Conservation (phyloP, 2,113 vertebrate species). For the Sakesphorus luctuosus region DNA sequence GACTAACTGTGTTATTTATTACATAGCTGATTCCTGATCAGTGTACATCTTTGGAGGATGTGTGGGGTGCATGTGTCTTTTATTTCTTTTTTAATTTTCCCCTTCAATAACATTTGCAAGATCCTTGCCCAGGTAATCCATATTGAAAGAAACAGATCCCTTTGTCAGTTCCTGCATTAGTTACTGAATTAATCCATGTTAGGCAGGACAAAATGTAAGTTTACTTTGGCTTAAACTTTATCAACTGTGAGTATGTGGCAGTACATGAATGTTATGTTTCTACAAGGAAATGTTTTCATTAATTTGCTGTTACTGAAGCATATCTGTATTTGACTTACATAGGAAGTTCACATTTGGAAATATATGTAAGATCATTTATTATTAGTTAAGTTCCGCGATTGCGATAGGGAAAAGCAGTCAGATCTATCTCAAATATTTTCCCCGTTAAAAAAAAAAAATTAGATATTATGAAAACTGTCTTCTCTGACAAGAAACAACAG, state of each 20-base stretch:
- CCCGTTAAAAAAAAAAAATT: neutral
- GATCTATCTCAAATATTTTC: neutral
- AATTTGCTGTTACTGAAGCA: neutral
- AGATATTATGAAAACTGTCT: neutral
- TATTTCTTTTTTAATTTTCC: fast-evolving
- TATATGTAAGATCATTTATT: neutral
- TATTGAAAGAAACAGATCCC: neutral
- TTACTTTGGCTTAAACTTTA: slow-evolving; percentile 1
- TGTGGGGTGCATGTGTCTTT: neutral
- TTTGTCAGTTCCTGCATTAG: neutral
- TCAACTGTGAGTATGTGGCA: neutral
- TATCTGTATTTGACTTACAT: neutral
- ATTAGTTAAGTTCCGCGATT: neutral
- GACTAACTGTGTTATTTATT: neutral
- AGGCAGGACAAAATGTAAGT: neutral
- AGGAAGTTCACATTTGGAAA: neutral
- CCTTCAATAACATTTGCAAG: neutral
- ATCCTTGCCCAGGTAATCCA: neutral
- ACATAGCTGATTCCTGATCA: neutral
- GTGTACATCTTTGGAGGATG: too few species aligned
- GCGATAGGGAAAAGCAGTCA: neutral
- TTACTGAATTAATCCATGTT: neutral
- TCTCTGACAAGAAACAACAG: neutral
- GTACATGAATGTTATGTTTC: neutral
- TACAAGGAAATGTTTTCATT: neutral